Evolutionary conservation across 2,113 vertebrate species (phyloP).

Genomic region (Aphelocoma coerulescens): DNA sequence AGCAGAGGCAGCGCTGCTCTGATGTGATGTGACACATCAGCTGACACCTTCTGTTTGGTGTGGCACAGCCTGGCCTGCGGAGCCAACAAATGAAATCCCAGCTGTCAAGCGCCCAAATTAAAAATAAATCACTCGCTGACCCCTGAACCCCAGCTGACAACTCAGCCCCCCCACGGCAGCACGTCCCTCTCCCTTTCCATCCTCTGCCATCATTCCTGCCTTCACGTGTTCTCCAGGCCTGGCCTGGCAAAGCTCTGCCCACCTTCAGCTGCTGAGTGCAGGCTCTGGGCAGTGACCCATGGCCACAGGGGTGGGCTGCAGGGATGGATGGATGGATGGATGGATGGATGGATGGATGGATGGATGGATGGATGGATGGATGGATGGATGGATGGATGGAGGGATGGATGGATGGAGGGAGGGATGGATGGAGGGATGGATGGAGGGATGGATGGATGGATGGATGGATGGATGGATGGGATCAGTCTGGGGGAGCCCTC

Average conservation of each 20-base stretch:
- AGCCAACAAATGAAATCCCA: conserved; percentile 30
- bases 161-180: background rate
- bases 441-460: background rate
- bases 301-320: background rate
- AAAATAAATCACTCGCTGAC: conserved; percentile 33
- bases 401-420: background rate
- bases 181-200: background rate
- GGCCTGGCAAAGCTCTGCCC: background rate
- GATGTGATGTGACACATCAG: background rate
- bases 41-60: background rate
- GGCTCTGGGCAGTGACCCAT: background rate
- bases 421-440: background rate
- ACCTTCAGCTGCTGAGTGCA: background rate
- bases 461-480: background rate
- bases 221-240: background rate
- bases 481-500: background rate
- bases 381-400: background rate
- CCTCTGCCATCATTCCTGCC: background rate
- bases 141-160: background rate
- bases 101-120: conserved; percentile 14
- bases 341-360: no score
- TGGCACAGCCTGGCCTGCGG: background rate
- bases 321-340: background rate
- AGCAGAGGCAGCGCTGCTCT: background rate
- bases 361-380: no score